Evolutionary conservation across 2,113 vertebrate genomes (phyloP).

Genomic region (Passer domesticus): DNA sequence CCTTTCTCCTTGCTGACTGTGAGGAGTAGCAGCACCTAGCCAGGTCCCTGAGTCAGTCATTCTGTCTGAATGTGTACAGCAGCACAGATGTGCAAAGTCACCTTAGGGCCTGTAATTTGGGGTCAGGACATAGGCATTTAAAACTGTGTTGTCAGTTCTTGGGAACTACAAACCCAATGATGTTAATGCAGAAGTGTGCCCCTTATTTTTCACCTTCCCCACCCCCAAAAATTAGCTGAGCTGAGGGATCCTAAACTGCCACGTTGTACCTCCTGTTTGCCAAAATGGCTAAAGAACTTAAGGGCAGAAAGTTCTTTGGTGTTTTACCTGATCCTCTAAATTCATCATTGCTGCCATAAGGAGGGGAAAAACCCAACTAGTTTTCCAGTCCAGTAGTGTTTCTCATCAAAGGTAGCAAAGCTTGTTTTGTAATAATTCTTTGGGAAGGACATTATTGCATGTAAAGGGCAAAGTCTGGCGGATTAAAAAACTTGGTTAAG

Average conservation of each 20-base stretch:
- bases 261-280: not conserved
- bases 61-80: not conserved
- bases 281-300: not conserved
- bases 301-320: not conserved
- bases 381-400: not conserved
- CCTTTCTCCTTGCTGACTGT: not conserved
- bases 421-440: not conserved
- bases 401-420: not conserved
- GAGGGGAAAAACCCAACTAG: not conserved
- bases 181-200: not conserved
- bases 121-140: not conserved
- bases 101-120: not conserved
- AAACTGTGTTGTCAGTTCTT: not conserved
- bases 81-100: not conserved
- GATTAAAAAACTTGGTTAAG: conserved; percentile 5
- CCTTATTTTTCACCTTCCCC: not conserved
- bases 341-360: not conserved
- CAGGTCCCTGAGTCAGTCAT: not conserved
- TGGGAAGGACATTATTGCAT: not conserved
- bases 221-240: not conserved
- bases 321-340: not conserved
- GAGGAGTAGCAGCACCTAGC: not conserved
- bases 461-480: conserved; percentile 31
- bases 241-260: not conserved
- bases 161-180: not conserved